These are phyloP conservation scores for Tetramorium bicarinatum DNA, from an alignment of 2,888 invertebrate genomes.

Conservation along the genomic window DNA sequence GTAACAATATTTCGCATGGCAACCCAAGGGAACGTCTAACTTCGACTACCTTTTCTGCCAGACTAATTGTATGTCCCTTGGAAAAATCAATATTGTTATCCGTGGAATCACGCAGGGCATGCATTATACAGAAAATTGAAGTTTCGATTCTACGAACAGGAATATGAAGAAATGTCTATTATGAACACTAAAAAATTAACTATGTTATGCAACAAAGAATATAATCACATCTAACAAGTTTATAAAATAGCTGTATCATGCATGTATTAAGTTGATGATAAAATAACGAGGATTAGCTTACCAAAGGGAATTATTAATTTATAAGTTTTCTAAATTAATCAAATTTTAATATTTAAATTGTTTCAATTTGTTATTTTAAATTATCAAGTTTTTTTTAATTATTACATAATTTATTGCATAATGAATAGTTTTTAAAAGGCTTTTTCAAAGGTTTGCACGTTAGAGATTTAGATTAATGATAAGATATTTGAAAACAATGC, in stretches of 20 bases:
- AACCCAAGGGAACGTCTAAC: slow-evolving; percentile 41
- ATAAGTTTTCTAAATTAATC: background rate
- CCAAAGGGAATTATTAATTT: background rate
- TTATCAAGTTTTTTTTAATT: background rate
- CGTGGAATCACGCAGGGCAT: slow-evolving; percentile 47
- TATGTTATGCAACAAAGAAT: background rate
- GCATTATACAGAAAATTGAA: slow-evolving; percentile 22
- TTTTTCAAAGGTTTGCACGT: background rate
- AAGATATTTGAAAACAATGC: background rate
- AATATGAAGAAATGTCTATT: slow-evolving; percentile 37
- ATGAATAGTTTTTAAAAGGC: background rate
- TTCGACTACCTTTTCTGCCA: slow-evolving; percentile 44
- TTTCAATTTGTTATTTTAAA: background rate
- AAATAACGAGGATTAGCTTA: background rate
- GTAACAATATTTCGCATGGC: slow-evolving; percentile 13
- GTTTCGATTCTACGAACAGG: background rate
- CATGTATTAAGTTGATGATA: background rate
- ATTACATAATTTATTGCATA: background rate
- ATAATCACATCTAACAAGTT: background rate
- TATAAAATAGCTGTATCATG: background rate
- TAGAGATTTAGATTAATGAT: background rate
- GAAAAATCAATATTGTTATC: slow-evolving; percentile 69
- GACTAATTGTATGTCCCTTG: slow-evolving; percentile 48
- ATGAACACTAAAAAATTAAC: background rate
- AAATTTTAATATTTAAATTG: background rate